Conservation (phyloP, 2,113 vertebrate species). For the Abramis brama region DNA sequence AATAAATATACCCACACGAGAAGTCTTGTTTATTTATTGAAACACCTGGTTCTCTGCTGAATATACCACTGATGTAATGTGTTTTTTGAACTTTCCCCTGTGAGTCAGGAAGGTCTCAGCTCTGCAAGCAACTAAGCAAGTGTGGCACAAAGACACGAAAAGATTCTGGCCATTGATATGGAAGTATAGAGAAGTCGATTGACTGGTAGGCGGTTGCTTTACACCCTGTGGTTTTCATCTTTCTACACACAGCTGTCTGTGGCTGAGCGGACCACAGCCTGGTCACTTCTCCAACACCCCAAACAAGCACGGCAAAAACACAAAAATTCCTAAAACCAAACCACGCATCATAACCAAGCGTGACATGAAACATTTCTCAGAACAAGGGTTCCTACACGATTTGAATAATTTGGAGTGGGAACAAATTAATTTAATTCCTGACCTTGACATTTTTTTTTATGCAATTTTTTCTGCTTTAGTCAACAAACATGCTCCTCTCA, state of each 20-base stretch:
- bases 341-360: neutral
- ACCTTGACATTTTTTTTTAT: no score
- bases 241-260: neutral
- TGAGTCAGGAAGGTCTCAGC: neutral
- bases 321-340: neutral
- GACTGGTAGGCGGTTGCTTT: neutral
- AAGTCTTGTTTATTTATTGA: neutral
- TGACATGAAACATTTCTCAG: neutral
- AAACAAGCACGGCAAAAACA: neutral
- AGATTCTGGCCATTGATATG: neutral
- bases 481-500: no score
- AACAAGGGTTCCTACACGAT: neutral
- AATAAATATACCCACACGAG: neutral
- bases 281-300: neutral
- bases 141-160: slow-evolving; percentile 21
- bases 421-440: no score
- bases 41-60: neutral
- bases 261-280: neutral
- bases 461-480: no score
- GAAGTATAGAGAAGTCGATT: neutral
- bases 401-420: no score
- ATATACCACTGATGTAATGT: neutral
- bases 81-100: neutral
- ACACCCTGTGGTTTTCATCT: slow-evolving; percentile 23
- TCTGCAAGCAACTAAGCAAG: slow-evolving; percentile 3